These are phyloP conservation scores for Sebastes cheni DNA, from an alignment of 2,797 vertebrate species.

Conservation along the genomic window DNA sequence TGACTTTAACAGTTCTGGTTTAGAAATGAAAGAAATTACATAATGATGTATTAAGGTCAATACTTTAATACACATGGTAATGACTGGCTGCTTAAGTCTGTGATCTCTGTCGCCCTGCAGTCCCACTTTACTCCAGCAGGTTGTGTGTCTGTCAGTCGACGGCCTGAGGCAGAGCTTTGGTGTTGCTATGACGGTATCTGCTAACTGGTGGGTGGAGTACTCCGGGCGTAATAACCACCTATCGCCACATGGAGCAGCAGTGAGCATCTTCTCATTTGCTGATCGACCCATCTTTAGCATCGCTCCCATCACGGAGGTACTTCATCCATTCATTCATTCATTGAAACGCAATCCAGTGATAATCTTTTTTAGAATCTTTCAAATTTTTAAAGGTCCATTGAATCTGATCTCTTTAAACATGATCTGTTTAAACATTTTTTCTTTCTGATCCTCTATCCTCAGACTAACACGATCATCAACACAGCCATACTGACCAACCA, in stretches of 20 bases:
- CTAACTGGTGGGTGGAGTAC: conserved; percentile 81
- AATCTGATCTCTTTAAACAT: background rate
- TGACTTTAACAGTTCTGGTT: background rate
- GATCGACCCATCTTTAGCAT: conserved; percentile 78
- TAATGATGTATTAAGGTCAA: background rate
- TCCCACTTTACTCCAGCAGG: conserved; percentile 58
- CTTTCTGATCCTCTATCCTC: conserved; percentile 3
- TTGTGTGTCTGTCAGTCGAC: conserved; percentile 73
- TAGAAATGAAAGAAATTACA: background rate
- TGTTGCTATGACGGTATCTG: conserved; percentile 74
- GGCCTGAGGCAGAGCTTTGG: conserved; percentile 68
- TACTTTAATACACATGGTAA: background rate
- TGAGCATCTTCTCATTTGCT: conserved; percentile 74
- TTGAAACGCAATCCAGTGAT: background rate
- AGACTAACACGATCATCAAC: conserved; percentile 81
- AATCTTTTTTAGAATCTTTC: background rate
- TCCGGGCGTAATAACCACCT: conserved; percentile 31
- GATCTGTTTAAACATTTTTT: background rate
- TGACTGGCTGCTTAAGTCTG: background rate
- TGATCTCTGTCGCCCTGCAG: conserved; percentile 45
- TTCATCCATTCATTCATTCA: background rate
- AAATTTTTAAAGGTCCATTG: background rate
- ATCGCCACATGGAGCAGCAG: conserved; percentile 45
- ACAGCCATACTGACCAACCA: conserved; percentile 79
- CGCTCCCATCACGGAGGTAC: conserved; percentile 76